Evolutionary conservation across 2,888 invertebrate genomes (phyloP).

Genomic region (Ormyrus thymus): DNA sequence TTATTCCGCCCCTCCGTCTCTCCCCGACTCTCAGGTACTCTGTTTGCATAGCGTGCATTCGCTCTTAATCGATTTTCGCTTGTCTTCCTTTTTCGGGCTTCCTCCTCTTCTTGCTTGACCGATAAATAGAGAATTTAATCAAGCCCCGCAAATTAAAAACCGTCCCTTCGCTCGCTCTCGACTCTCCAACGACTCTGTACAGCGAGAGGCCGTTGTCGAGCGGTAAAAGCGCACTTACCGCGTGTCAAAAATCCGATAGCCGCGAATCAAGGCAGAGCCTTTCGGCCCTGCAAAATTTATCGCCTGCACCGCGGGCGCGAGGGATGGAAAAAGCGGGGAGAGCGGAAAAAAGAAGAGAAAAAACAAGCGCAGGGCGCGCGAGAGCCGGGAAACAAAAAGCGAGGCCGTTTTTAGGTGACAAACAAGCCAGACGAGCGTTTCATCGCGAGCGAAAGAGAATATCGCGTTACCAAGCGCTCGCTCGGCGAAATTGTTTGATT

Average conservation of each 20-base stretch:
- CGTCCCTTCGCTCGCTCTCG: not conserved
- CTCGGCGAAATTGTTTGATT: constrained; percentile 54
- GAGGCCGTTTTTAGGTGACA: too few species aligned
- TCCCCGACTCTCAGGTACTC: constrained; percentile 7
- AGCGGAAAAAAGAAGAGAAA: not conserved
- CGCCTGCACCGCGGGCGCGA: not conserved
- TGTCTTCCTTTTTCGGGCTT: not conserved
- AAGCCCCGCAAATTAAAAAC: not conserved
- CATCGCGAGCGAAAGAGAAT: constrained; percentile 1
- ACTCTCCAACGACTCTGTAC: too few species aligned
- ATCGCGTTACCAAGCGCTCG: constrained; percentile 23
- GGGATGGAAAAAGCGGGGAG: not conserved
- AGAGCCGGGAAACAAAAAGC: not conserved
- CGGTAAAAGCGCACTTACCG: too few species aligned
- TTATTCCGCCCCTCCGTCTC: constrained; percentile 22
- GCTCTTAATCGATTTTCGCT: constrained; percentile 39
- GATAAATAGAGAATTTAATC: not conserved
- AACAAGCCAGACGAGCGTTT: not conserved
- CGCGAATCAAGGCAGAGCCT: not conserved
- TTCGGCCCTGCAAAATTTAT: constrained; percentile 32
- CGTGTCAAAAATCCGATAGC: too few species aligned
- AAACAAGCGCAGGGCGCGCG: not conserved
- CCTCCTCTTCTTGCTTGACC: not conserved
- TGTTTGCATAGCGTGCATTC: constrained; percentile 46
- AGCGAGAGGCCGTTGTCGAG: too few species aligned